These are phyloP conservation scores for Neodiprion lecontei DNA, from an alignment of 1,140 invertebrate genomes.

Conservation along the genomic window DNA sequence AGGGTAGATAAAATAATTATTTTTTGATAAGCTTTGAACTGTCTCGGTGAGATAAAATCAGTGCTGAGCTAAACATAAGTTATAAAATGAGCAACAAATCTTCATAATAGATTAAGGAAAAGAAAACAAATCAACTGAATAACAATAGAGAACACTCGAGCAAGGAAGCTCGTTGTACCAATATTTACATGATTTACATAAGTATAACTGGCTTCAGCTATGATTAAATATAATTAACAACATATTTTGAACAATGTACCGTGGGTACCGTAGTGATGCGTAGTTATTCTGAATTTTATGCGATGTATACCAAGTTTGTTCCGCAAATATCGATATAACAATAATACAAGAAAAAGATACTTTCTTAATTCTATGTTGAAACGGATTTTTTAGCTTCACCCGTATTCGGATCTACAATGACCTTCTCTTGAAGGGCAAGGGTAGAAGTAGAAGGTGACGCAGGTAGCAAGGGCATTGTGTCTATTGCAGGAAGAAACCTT, in stretches of 20 bases:
- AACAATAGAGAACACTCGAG: too few relatives aligned
- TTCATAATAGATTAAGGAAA: neutral
- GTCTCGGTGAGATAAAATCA: neutral
- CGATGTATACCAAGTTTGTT: too few relatives aligned
- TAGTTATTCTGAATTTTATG: too few relatives aligned
- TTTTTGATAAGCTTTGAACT: neutral
- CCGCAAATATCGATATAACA: neutral
- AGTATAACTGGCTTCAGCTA: neutral
- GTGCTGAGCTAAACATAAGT: neutral
- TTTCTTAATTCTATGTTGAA: neutral
- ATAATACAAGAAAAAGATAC: neutral
- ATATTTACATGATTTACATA: neutral
- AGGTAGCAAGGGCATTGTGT: slow-evolving; percentile 34
- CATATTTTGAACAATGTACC: too few relatives aligned
- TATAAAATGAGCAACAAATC: neutral
- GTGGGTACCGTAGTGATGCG: too few relatives aligned
- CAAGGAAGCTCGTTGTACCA: neutral
- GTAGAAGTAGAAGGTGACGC: slow-evolving; percentile 38
- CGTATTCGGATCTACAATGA: slow-evolving; percentile 65
- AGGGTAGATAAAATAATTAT: neutral
- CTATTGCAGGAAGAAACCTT: slow-evolving; percentile 44
- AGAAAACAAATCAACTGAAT: too few relatives aligned
- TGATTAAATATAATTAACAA: too few relatives aligned
- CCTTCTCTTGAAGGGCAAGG: slow-evolving; percentile 58
- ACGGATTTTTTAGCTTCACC: slow-evolving; percentile 58